A percentile compares a stretch with the other conserved stretches of the same genome.
phyloP scores from a whole-genome alignment of 1,140 invertebrate species.

The Penaeus vannamei region DNA sequence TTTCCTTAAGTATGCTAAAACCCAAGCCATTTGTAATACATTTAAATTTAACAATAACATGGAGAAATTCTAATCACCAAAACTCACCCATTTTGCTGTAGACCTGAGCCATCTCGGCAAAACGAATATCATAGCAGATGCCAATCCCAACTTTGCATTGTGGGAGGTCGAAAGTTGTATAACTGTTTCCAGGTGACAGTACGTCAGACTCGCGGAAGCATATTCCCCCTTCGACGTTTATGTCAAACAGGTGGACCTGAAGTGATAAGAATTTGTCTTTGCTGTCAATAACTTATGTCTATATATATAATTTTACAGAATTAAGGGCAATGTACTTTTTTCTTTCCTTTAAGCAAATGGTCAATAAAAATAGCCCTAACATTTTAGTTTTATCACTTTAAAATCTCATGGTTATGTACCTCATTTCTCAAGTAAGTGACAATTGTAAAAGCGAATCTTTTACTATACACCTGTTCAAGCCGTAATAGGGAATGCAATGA shows the following conservation, averaged over 20 bases:
- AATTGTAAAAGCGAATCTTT: too few relatives aligned
- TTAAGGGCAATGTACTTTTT: too few relatives aligned
- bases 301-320: too few relatives aligned
- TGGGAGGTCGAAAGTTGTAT: slow-evolving; percentile 83
- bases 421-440: too few relatives aligned
- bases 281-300: too few relatives aligned
- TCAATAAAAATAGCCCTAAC: too few relatives aligned
- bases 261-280: too few relatives aligned
- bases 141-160: slow-evolving; percentile 88
- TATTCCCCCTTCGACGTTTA: slow-evolving; percentile 93
- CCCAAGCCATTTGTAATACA: not conserved
- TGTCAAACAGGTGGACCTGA: slow-evolving; percentile 95
- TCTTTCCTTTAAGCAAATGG: too few relatives aligned
- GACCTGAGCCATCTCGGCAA: slow-evolving; percentile 88
- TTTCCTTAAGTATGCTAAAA: not conserved
- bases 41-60: not conserved
- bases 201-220: slow-evolving; percentile 94
- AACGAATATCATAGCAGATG: slow-evolving; percentile 95
- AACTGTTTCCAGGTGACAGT: slow-evolving; percentile 81
- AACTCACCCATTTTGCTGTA: slow-evolving; percentile 83
- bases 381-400: too few relatives aligned
- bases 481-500: too few relatives aligned
- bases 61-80: not conserved
- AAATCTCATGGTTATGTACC: too few relatives aligned
- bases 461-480: too few relatives aligned